phyloP scores from a whole-genome alignment of 2,888 invertebrate genomes.

The Drosophila conformis region DNA sequence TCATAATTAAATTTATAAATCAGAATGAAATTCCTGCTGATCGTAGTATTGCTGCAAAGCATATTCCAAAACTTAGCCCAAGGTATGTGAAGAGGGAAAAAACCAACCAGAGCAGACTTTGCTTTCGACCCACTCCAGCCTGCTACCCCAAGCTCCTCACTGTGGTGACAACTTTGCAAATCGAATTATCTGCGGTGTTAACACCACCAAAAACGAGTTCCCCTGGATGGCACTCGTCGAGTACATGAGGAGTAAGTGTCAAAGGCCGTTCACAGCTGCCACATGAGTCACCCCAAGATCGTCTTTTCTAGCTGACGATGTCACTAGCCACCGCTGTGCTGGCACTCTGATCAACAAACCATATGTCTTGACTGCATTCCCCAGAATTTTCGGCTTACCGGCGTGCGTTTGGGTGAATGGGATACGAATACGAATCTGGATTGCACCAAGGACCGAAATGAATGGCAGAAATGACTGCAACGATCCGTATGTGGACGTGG shows the following conservation, averaged over 20 bases:
- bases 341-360: constrained; percentile 88
- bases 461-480: constrained; percentile 87
- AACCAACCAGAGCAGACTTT: not conserved
- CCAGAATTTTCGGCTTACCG: constrained; percentile 85
- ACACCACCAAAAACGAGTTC: constrained; percentile 87
- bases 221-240: constrained; percentile 85
- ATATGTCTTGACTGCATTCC: constrained; percentile 90
- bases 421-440: constrained; percentile 76
- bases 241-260: constrained; percentile 83
- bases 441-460: constrained; percentile 71
- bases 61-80: constrained; percentile 35
- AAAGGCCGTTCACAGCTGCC: fast-evolving
- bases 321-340: constrained; percentile 89
- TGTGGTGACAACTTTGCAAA: constrained; percentile 84
- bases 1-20: not conserved
- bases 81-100: constrained; percentile 27
- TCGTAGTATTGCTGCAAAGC: constrained; percentile 24
- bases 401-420: constrained; percentile 85
- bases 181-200: constrained; percentile 87
- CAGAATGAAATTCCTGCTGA: constrained; percentile 38
- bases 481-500: constrained; percentile 87
- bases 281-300: not conserved
- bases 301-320: constrained; percentile 86
- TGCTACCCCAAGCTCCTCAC: constrained; percentile 60
- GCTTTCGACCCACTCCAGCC: constrained; percentile 57